Percentiles rank a stretch among this genome's conserved stretches.
These are phyloP conservation scores for Luidia sarsii DNA, from an alignment of 53 echinoderm and acorn worm species.

Conservation along the genomic window DNA sequence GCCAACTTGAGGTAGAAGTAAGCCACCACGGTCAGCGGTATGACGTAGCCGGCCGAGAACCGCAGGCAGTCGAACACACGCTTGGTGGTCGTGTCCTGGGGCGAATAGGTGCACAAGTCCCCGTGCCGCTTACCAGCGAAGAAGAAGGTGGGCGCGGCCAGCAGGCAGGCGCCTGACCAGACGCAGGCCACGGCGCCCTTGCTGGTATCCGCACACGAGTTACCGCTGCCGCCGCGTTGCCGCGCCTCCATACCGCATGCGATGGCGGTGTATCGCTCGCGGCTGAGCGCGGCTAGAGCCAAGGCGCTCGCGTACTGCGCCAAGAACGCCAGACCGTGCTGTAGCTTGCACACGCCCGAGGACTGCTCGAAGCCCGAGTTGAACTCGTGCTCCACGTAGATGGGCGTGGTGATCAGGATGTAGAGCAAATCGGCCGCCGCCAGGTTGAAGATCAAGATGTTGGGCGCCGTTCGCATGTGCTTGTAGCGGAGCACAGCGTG, in stretches of 20 bases:
- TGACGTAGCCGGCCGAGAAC: conserved; percentile 6
- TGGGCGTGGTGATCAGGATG: conserved; percentile 69
- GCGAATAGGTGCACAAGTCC: neutral
- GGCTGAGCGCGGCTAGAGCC: conserved; percentile 75
- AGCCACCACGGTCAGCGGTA: conserved; percentile 22
- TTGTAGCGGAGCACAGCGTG: conserved; percentile 31
- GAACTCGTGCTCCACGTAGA: conserved; percentile 72
- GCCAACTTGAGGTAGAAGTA: conserved; percentile 48
- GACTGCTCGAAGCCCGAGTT: conserved; percentile 54
- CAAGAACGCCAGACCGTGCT: conserved; percentile 54
- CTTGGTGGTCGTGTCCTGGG: neutral
- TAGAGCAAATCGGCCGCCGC: conserved; percentile 79
- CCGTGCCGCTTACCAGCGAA: conserved; percentile 21
- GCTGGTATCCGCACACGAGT: conserved; percentile 38
- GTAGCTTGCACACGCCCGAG: conserved; percentile 59
- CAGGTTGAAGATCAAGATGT: conserved; percentile 82
- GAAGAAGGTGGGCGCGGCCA: conserved; percentile 56
- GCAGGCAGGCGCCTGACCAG: conserved; percentile 51
- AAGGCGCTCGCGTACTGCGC: conserved; percentile 80
- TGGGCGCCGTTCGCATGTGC: conserved; percentile 78
- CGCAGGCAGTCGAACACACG: conserved; percentile 20
- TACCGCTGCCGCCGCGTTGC: conserved; percentile 14
- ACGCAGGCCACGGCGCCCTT: conserved; percentile 34
- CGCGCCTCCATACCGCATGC: conserved; percentile 58
- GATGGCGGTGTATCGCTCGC: conserved; percentile 76